phyloP scores from a whole-genome alignment of 2,888 invertebrate species.

The Agrotis ipsilon region DNA sequence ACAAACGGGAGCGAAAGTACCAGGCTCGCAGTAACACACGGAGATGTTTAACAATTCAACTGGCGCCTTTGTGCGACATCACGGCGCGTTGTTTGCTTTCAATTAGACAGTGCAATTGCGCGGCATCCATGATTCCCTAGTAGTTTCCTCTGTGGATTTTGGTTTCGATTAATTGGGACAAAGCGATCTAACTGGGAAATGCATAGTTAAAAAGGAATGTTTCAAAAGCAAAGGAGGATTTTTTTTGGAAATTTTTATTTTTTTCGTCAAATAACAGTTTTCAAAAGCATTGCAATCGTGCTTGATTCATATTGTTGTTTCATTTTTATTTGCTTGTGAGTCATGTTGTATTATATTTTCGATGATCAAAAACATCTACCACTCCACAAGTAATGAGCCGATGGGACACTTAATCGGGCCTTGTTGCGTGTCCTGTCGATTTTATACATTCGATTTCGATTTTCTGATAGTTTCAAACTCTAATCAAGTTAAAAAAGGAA shows the following conservation, averaged over 20 bases:
- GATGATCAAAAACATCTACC: too few species aligned
- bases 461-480: too few species aligned
- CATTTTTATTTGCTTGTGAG: neutral
- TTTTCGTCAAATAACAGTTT: neutral
- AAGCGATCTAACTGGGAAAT: constrained; percentile 14
- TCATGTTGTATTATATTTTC: too few species aligned
- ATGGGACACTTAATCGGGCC: too few species aligned
- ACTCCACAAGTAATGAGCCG: too few species aligned
- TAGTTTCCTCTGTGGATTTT: constrained; percentile 45
- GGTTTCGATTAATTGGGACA: constrained; percentile 44
- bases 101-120: constrained; percentile 68
- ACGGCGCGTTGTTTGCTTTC: constrained; percentile 69
- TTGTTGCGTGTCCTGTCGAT: too few species aligned
- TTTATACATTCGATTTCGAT: too few species aligned
- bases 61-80: constrained; percentile 57
- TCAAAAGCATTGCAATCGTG: neutral
- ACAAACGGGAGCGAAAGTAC: constrained; percentile 44
- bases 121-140: constrained; percentile 53
- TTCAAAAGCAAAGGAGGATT: neutral
- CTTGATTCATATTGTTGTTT: neutral
- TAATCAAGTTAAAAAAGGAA: too few species aligned
- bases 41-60: constrained; percentile 70
- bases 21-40: constrained; percentile 55
- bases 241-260: neutral
- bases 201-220: neutral